Evolutionary conservation across 2,113 vertebrate species (phyloP), one percentile per base, ranked within the genome.

Genomic region (Alexandromys fortis): DNA sequence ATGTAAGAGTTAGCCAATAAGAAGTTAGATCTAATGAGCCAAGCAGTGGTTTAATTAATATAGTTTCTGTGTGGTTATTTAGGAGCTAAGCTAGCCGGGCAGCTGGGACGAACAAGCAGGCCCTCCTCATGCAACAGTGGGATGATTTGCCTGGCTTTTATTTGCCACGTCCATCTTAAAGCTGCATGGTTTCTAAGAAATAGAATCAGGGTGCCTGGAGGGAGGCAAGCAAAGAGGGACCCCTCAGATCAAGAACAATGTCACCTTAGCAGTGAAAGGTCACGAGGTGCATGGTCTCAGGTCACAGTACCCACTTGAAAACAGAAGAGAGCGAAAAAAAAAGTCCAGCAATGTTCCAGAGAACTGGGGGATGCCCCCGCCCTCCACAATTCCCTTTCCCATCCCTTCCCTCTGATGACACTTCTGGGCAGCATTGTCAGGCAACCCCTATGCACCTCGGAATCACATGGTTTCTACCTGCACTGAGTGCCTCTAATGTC

Each of bases 201-300:
- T 2, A 14, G 22, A 4, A 26, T 5, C 0, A 1, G 22, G 19
- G 63, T 12, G 42, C 21, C 58, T 1, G 21, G 7, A 58, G 55
- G 12, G 5, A 28, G 73, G 24, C 22, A 7, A 61, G 70, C 1
- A 26, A 45, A 19, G 38, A 77, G 86, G 75, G 90, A 35, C 7
- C 91, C 21, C 77, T 58, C 0, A 3, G 89, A 77, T 42, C 19
- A 8, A 16, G 67, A 19, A 14, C 77, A 10, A 5, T 5, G 45
- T 33, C 52, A 82, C 13, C 38, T 52, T 1, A 9, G 85, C 1
- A 81, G 68, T 9, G 1, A 63, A 42, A 26, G 17, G 5, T 10
- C 10, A 7, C 11, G 0, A 47, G 33, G 47, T 10, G 9, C 0
- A 16, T 14, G 26, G 26, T 2, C 38, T 45, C 75, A 24, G 11